Conservation (phyloP, 2,113 vertebrate species). For the Neodon shergylaensis region DNA sequence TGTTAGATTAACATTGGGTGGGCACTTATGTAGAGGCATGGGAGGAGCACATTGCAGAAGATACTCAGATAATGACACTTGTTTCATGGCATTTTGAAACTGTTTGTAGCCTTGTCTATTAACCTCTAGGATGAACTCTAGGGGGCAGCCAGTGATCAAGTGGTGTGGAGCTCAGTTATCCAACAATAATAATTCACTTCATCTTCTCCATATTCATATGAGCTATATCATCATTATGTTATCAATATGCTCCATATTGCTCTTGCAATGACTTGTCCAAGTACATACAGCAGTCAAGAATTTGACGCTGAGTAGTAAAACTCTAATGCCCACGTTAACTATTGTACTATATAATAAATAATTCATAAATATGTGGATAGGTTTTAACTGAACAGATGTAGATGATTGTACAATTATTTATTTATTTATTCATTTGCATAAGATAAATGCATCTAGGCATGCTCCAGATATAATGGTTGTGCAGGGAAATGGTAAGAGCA, state of each 20-base stretch:
- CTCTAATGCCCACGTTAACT: neutral
- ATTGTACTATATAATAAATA: neutral
- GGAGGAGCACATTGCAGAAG: neutral
- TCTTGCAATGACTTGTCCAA: constrained; percentile 26
- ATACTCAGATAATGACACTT: neutral
- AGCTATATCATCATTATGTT: neutral
- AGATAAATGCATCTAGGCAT: neutral
- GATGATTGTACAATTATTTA: constrained; percentile 39
- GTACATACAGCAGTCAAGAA: neutral
- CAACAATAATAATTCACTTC: constrained; percentile 15
- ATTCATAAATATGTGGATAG: constrained; percentile 26
- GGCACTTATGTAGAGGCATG: neutral
- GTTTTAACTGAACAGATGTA: constrained; percentile 3
- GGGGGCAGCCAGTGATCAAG: constrained; percentile 37
- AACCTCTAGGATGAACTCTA: constrained; percentile 41
- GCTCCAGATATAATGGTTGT: neutral
- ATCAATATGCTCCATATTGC: neutral
- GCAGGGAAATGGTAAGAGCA: neutral
- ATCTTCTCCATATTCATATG: constrained; percentile 22
- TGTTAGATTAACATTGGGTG: neutral
- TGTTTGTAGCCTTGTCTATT: neutral
- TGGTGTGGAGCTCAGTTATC: constrained; percentile 7
- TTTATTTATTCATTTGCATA: constrained; percentile 23
- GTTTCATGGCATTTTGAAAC: constrained; percentile 3
- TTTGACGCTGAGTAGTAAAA: neutral